A percentile compares a stretch with the other conserved stretches of the same genome.
These are phyloP conservation scores for Napeogenes sylphis DNA, from an alignment of 2,888 invertebrate genomes.

Conservation along the genomic window DNA sequence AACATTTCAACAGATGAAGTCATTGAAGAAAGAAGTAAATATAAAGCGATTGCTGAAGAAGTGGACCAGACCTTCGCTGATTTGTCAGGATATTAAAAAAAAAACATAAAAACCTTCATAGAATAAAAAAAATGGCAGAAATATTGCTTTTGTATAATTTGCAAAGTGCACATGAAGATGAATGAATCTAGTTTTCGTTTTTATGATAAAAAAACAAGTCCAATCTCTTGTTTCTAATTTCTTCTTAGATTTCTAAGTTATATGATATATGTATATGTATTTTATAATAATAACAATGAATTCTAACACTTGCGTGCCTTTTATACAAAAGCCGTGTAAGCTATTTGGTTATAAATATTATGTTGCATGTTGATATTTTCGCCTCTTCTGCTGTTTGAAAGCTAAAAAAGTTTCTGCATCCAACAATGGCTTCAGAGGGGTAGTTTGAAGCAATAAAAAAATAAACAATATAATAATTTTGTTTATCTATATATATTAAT, in stretches of 20 bases:
- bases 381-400: no score
- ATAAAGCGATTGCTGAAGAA: conserved; percentile 98
- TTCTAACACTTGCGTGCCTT: conserved; percentile 24
- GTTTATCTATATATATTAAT: no score
- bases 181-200: neutral
- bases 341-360: no score
- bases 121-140: conserved; percentile 27
- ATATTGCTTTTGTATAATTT: conserved; percentile 32
- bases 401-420: no score
- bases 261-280: no score
- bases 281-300: conserved; percentile 7
- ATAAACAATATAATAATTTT: no score
- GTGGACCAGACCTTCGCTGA: conserved; percentile 98
- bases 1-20: conserved; percentile 85
- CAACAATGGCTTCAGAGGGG: no score
- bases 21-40: conserved; percentile 95
- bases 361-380: no score
- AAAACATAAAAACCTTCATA: conserved; percentile 36
- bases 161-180: conserved; percentile 30
- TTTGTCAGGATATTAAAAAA: conserved; percentile 89
- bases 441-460: no score
- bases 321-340: conserved; percentile 14
- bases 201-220: no score
- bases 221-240: no score
- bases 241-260: no score